Percentiles rank a stretch among this genome's conserved stretches.
Conservation (phyloP, 2,797 vertebrate genomes). For the Loriculus beryllinus region DNA sequence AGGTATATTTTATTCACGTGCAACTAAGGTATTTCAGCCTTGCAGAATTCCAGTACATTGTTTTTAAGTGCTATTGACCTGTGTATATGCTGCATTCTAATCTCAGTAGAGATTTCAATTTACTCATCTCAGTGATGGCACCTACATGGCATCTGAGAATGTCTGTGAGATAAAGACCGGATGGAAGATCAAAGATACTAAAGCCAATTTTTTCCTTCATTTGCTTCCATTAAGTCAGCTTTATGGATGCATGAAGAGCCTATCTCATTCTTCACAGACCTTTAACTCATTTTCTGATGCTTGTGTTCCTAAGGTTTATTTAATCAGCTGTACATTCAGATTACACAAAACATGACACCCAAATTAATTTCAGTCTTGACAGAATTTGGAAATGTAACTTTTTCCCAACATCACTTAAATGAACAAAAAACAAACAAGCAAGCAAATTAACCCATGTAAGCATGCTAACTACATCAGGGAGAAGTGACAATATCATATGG, state of each 20-base stretch:
- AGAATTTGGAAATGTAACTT: not conserved
- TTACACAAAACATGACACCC: not conserved
- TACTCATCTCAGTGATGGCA: not conserved
- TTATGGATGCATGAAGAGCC: fast-evolving
- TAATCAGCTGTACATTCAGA: not conserved
- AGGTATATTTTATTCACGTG: not conserved
- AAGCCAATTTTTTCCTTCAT: not conserved
- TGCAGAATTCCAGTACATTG: not conserved
- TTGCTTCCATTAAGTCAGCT: not conserved
- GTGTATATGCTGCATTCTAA: not conserved
- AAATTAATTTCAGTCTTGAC: not conserved
- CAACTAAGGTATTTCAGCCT: not conserved
- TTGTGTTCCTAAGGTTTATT: not conserved
- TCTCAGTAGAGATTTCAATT: not conserved
- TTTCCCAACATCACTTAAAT: not conserved
- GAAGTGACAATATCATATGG: not conserved
- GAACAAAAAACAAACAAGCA: not conserved
- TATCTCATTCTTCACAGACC: not conserved
- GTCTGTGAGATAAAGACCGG: not conserved
- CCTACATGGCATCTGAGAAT: not conserved
- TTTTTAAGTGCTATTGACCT: not conserved
- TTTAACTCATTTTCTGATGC: not conserved
- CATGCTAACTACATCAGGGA: not conserved
- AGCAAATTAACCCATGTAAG: not conserved
- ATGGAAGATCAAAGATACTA: not conserved